These are phyloP conservation scores for Palaemon carinicauda DNA, from an alignment of 1,140 invertebrate genomes.

Conservation along the genomic window DNA sequence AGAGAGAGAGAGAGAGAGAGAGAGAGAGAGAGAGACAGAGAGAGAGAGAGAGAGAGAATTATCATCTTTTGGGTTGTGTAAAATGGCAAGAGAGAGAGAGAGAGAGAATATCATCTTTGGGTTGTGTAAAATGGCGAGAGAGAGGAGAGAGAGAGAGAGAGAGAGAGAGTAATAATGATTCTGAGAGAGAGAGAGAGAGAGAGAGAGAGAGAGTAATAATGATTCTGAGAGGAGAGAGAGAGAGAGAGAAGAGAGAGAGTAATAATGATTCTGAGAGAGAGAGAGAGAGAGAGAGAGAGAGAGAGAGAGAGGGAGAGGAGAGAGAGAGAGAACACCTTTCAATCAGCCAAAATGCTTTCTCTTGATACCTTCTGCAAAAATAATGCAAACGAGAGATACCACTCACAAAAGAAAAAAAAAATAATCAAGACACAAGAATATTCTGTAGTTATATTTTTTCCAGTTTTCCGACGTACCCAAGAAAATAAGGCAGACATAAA, in stretches of 20 bases:
- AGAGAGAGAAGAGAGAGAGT: slow-evolving; percentile 31
- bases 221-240: slow-evolving; percentile 20
- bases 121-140: neutral
- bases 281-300: no score
- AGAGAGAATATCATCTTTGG: neutral
- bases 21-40: slow-evolving; percentile 17
- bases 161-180: no score
- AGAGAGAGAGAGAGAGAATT: no score
- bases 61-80: no score
- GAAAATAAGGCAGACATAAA: no score
- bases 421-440: no score
- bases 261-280: no score
- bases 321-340: neutral
- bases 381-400: neutral
- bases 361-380: no score
- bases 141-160: slow-evolving; percentile 29
- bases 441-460: no score
- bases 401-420: neutral
- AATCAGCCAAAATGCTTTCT: neutral
- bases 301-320: neutral
- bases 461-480: no score
- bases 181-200: no score
- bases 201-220: neutral
- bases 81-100: neutral
- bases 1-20: slow-evolving; percentile 20